These are phyloP conservation scores for Charaxes varanes DNA, from an alignment of 1,140 invertebrate genomes.

Conservation along the genomic window DNA sequence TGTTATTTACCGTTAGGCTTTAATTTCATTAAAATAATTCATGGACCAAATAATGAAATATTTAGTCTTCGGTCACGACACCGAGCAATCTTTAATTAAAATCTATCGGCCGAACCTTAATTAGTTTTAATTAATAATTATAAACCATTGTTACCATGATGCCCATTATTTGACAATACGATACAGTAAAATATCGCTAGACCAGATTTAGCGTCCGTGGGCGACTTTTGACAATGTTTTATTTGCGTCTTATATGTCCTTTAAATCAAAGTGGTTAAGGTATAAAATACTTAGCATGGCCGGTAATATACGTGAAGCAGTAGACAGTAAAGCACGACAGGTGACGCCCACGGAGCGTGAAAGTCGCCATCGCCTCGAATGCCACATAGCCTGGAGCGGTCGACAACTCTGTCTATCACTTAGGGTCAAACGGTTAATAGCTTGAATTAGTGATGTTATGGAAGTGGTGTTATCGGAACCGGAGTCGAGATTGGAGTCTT, in stretches of 20 bases:
- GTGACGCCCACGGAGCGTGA: slow-evolving; percentile 28
- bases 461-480: too few relatives aligned
- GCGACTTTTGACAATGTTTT: background rate
- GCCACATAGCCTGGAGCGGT: slow-evolving; percentile 5
- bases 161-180: background rate
- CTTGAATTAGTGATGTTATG: too few relatives aligned
- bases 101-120: background rate
- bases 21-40: too few relatives aligned
- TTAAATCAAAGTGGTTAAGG: slow-evolving; percentile 7
- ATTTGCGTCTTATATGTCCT: too few relatives aligned
- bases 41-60: too few relatives aligned
- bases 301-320: slow-evolving; percentile 1
- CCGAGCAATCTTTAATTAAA: background rate
- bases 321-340: slow-evolving; percentile 24
- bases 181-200: slow-evolving; percentile 1
- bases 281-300: background rate
- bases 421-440: slow-evolving; percentile 7
- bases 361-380: slow-evolving; percentile 21
- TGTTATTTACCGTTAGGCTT: too few relatives aligned
- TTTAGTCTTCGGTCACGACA: too few relatives aligned
- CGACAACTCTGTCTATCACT: background rate
- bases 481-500: too few relatives aligned
- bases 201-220: slow-evolving; percentile 3
- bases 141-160: slow-evolving; percentile 2
- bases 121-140: background rate